Evolutionary conservation across 2,888 invertebrate species (phyloP).

Genomic region (Drosophila lacicola): DNA sequence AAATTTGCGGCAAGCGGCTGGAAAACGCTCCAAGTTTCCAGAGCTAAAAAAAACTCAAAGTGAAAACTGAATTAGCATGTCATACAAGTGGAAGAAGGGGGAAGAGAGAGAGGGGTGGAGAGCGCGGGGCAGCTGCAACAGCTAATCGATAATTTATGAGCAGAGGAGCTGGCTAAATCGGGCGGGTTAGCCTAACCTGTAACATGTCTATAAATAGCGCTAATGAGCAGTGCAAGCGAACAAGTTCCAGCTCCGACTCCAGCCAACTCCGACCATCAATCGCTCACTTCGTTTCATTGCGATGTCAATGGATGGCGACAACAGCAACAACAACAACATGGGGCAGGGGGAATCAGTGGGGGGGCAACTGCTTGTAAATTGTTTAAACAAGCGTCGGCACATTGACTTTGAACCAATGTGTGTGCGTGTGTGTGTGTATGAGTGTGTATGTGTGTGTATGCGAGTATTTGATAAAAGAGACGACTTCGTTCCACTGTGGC

Average conservation of each 20-base stretch:
- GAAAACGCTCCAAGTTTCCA: conserved; percentile 53
- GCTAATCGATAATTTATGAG: conserved; percentile 78
- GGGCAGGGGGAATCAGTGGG: background rate
- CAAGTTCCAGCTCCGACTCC: conserved; percentile 15
- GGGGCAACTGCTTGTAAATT: conserved; percentile 58
- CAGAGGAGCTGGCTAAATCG: conserved; percentile 18
- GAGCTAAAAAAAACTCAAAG: conserved; percentile 28
- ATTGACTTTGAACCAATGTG: conserved; percentile 65
- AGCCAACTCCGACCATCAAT: conserved; percentile 20
- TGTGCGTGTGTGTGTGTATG: conserved; percentile 10
- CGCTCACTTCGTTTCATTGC: conserved; percentile 46
- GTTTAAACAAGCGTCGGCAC: conserved; percentile 75
- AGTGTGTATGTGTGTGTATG: background rate
- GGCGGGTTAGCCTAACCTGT: conserved; percentile 30
- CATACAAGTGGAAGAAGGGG: conserved; percentile 25
- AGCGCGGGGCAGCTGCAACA: conserved; percentile 13
- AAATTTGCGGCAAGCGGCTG: conserved; percentile 47
- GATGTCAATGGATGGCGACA: conserved; percentile 49
- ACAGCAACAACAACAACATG: conserved; percentile 3
- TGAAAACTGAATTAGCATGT: conserved; percentile 68
- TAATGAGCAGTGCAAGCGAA: conserved; percentile 61
- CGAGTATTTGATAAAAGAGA: conserved; percentile 18
- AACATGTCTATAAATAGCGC: conserved; percentile 76
- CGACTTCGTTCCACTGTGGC: conserved; percentile 19
- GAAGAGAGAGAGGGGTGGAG: background rate